Conservation (phyloP, 1,140 invertebrate species). For the Saxidomus purpurata region DNA sequence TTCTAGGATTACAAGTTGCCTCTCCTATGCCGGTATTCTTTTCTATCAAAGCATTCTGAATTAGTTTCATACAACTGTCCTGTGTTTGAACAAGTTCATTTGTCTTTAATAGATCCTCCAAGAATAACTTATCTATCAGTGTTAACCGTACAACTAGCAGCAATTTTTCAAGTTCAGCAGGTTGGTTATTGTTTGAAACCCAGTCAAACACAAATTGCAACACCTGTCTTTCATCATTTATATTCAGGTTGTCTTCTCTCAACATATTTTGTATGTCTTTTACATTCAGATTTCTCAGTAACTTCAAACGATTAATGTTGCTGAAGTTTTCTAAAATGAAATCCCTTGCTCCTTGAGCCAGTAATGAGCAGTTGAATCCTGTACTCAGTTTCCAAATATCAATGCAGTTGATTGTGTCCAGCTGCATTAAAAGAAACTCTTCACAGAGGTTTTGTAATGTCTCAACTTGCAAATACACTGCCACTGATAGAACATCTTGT, state of each 20-base stretch:
- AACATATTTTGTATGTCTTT: conserved; percentile 48
- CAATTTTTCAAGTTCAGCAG: conserved; percentile 26
- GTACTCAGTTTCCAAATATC: conserved; percentile 61
- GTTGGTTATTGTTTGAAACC: conserved; percentile 39
- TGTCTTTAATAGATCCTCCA: not conserved
- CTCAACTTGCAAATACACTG: conserved; percentile 64
- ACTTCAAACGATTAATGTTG: conserved; percentile 26
- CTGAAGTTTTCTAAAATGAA: conserved; percentile 59
- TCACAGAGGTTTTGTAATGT: conserved; percentile 56
- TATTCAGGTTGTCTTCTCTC: conserved; percentile 64
- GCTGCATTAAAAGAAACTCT: conserved; percentile 51
- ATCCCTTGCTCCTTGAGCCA: conserved; percentile 35
- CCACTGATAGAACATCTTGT: conserved; percentile 63
- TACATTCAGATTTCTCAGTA: conserved; percentile 48
- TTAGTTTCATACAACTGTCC: not conserved
- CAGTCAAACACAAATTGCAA: conserved; percentile 65
- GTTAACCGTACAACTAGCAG: conserved; percentile 51
- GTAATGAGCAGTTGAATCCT: conserved; percentile 41
- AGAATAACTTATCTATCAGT: conserved; percentile 16
- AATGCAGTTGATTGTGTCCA: conserved; percentile 62
- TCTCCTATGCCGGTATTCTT: not conserved
- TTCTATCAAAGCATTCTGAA: conserved; percentile 15
- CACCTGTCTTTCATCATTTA: conserved; percentile 59
- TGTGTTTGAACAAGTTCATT: not conserved
- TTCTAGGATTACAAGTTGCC: not conserved